Base-by-base conservation (phyloP, 2,113 vertebrate genomes). In the Oryzias curvinotus region DNA sequence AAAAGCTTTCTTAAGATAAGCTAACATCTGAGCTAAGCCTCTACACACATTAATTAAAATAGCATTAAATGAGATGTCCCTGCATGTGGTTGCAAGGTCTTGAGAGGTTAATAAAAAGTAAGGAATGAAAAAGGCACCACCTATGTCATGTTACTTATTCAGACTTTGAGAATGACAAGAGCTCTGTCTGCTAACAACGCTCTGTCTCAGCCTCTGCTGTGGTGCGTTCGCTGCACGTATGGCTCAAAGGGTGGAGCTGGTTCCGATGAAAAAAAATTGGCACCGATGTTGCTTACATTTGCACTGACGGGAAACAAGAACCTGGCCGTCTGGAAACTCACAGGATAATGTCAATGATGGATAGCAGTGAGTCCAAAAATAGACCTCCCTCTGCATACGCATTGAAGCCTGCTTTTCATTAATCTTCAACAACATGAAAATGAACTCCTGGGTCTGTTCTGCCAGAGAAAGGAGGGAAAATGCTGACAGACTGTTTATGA, bases 341-440 rank as follows among this genome's bases (percentile, higher is more conserved):
- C 16, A 7, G 65, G 78, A 67, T 73, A 89, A 79, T 70, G 81
- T 57, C 36, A 58, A 85, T 85, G 85, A 87, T 88, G 85, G 84
- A 87, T 83, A 74, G 65, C 71, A 69, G 76, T 42, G 69, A 63
- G 69, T 72, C 83, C 64, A 76, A 77, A 88, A 88, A 90, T 83
- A 85, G 76, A 84, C 80, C 74, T 76, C 75, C 74, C 70, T 57
- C 75, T 77, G 83, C 80, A 82, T 78, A 77, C 80, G 78, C 87
- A 85, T 80, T 70, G 68, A 81, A 87, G 85, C 72, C 61, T 71
- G 77, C 78, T 86, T 89, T 48, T 84, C 89, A 91, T 91, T 90
- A 83, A 92, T 92, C 90, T 86, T 86, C 88, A 87, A 80, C 79
- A 91, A 90, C 88, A 84, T 90, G 87, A 91, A 89, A 89, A 90